These are phyloP conservation scores for Oceanodroma leucorhoa DNA, from an alignment of 2,797 vertebrate species.

Conservation along the genomic window DNA sequence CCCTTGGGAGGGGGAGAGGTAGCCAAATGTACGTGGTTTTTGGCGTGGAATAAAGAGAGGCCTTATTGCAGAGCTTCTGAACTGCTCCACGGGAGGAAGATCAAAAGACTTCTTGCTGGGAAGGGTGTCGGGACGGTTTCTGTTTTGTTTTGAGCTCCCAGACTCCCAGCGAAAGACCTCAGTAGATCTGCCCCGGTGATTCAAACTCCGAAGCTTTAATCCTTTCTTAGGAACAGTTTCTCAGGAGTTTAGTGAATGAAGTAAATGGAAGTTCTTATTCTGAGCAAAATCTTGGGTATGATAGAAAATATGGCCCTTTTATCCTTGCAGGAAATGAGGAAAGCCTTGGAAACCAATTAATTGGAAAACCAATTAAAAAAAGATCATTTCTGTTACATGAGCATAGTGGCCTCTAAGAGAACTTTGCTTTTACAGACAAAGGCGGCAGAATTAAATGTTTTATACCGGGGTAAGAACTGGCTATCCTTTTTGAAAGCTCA, in stretches of 20 bases:
- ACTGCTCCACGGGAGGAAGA: background rate
- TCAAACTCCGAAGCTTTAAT: background rate
- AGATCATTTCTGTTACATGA: background rate
- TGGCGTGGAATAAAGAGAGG: background rate
- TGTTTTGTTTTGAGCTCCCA: background rate
- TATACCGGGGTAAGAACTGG: background rate
- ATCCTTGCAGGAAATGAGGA: background rate
- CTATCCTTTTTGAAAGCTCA: background rate
- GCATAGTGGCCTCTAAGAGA: background rate
- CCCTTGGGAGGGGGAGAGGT: background rate
- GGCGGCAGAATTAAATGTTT: background rate
- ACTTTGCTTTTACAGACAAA: background rate
- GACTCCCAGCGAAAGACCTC: background rate
- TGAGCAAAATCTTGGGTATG: background rate
- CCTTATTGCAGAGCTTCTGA: background rate
- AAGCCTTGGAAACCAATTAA: background rate
- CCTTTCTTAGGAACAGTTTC: background rate
- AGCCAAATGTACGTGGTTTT: background rate
- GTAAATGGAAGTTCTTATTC: background rate
- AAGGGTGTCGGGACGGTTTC: background rate
- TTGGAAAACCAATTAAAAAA: background rate
- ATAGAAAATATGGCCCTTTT: background rate
- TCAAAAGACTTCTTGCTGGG: background rate
- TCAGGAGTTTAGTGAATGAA: background rate
- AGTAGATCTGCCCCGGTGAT: background rate